These are phyloP conservation scores for Diadumene lineata DNA, from an alignment of 92 coral and sea anemone genomes.

Conservation along the genomic window DNA sequence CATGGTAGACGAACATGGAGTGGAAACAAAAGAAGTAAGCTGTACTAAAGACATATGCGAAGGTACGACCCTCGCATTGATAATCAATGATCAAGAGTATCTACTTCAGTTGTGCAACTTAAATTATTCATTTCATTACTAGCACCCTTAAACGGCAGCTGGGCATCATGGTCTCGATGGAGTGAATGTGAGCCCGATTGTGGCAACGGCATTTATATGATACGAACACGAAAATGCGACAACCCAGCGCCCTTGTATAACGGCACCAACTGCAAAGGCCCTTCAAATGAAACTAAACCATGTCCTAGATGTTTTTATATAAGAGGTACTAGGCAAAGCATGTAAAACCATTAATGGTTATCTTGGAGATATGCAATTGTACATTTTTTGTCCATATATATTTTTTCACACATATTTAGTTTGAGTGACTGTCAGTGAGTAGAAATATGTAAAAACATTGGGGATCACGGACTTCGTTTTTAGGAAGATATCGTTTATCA, in stretches of 20 bases:
- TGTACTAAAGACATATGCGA: neutral
- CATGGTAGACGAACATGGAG: neutral
- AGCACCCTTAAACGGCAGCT: neutral
- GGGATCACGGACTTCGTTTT: no score
- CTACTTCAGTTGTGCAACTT: no score
- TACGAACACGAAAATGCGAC: neutral
- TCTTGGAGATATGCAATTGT: no score
- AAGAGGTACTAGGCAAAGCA: neutral
- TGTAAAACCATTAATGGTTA: neutral
- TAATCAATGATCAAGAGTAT: no score
- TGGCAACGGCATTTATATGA: neutral
- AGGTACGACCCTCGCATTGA: neutral
- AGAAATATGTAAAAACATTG: no score
- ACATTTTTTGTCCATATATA: no score
- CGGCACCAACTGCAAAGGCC: neutral
- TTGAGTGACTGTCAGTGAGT: no score
- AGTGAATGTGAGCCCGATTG: neutral
- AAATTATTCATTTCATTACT: no score
- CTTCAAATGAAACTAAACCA: neutral
- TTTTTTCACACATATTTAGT: no score
- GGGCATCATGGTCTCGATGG: neutral
- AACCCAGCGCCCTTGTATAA: neutral
- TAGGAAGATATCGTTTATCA: no score
- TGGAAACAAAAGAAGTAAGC: neutral
- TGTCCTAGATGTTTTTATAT: neutral